Conservation (phyloP, 2,113 vertebrate species). For the Poeciliopsis prolifica region DNA sequence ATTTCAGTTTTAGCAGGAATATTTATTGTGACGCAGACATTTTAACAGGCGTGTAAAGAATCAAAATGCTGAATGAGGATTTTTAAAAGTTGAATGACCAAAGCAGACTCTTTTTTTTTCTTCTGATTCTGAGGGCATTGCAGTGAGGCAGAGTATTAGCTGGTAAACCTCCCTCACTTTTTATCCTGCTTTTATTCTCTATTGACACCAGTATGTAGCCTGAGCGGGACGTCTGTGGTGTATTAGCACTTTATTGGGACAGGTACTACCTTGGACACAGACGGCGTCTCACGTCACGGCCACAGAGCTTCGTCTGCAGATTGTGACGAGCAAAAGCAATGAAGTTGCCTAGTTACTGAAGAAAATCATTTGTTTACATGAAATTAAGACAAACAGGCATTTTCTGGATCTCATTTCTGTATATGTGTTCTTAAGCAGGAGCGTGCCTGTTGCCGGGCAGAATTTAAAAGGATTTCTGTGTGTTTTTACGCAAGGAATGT, state of each 20-base stretch:
- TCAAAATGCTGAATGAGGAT: slow-evolving; percentile 10
- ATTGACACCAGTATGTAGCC: slow-evolving; percentile 55
- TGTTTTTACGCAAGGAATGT: slow-evolving; percentile 51
- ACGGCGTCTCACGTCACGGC: slow-evolving; percentile 44
- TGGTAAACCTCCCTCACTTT: slow-evolving; percentile 27
- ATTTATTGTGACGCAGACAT: slow-evolving; percentile 63
- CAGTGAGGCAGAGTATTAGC: slow-evolving; percentile 18
- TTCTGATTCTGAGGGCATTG: background rate
- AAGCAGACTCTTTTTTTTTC: slow-evolving; percentile 19
- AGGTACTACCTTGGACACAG: slow-evolving; percentile 73
- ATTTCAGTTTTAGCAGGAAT: slow-evolving; percentile 52
- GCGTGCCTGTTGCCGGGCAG: slow-evolving; percentile 41
- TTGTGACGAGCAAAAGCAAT: slow-evolving; percentile 57
- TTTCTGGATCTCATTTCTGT: slow-evolving; percentile 66
- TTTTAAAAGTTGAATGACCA: slow-evolving; percentile 40
- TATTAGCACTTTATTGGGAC: slow-evolving; percentile 82
- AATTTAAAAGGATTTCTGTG: slow-evolving; percentile 22
- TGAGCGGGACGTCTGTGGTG: slow-evolving; percentile 67
- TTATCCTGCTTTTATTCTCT: slow-evolving; percentile 32
- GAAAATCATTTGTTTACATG: slow-evolving; percentile 72
- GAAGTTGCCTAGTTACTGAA: slow-evolving; percentile 43
- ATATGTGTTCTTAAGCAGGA: slow-evolving; percentile 70
- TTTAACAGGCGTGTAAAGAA: slow-evolving; percentile 38
- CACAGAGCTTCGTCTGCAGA: slow-evolving; percentile 41
- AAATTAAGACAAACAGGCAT: slow-evolving; percentile 63